Conservation (phyloP, 2,797 vertebrate genomes). For the Acipenser transmontanus region DNA sequence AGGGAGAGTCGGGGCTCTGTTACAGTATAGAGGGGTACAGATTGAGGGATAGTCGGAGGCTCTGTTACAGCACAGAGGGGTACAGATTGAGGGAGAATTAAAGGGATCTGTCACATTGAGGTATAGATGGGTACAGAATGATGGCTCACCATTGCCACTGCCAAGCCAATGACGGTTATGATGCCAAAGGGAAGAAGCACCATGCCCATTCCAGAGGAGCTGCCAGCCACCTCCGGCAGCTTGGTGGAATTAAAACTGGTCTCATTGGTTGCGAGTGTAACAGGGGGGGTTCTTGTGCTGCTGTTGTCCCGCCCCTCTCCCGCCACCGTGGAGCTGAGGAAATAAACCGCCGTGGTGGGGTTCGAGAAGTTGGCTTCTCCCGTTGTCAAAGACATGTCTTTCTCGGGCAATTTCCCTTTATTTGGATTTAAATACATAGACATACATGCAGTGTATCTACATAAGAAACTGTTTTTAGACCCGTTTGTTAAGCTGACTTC, state of each 20-base stretch:
- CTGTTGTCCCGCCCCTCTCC: slow-evolving; percentile 38
- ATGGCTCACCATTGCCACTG: slow-evolving; percentile 79
- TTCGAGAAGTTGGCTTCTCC: slow-evolving; percentile 20
- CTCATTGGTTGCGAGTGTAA: slow-evolving; percentile 63
- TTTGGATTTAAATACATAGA: too few species aligned
- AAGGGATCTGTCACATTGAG: too few species aligned
- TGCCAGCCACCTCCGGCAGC: slow-evolving; percentile 57
- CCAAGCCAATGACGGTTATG: slow-evolving; percentile 88
- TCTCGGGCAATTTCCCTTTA: too few species aligned
- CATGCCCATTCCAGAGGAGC: slow-evolving; percentile 69
- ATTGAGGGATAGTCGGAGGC: too few species aligned
- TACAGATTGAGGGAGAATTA: too few species aligned
- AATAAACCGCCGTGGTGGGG: slow-evolving; percentile 31
- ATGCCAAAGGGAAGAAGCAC: slow-evolving; percentile 88
- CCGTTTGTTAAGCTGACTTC: too few species aligned
- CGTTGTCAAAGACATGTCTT: slow-evolving; percentile 18
- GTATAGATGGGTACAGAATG: too few species aligned
- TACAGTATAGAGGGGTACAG: too few species aligned
- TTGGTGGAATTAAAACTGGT: slow-evolving; percentile 75
- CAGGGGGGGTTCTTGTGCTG: slow-evolving; percentile 26
- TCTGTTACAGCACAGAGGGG: too few species aligned
- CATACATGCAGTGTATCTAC: too few species aligned
- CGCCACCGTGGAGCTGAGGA: slow-evolving; percentile 32
- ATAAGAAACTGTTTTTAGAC: too few species aligned
- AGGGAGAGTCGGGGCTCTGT: too few species aligned